Evolutionary conservation across 2,797 vertebrate species (phyloP), one percentile per base, ranked within the genome.

Genomic region (Lophotriccus pileatus): DNA sequence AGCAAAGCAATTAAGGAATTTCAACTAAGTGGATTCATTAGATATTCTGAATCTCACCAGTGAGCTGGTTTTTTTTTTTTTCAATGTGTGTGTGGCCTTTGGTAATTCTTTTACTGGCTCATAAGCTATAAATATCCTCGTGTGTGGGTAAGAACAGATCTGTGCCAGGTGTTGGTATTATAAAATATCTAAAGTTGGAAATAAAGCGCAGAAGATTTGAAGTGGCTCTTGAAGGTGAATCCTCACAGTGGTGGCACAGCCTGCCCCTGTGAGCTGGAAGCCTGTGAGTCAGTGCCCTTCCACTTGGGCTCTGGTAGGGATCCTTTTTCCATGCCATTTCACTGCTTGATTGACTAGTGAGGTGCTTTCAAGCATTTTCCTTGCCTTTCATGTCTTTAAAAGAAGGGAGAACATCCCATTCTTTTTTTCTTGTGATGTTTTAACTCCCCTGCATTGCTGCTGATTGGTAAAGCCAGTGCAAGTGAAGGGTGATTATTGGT

Each of bases 221-320:
- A 39, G 17, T 53, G 36, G 24, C 9, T 5, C 15, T 14, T 50
- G 49, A 49, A 56, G 18, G 37, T 1, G 4, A 39, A 21, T 19
- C 21, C 12, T 32, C 36, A 9, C 14, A 27, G 24, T 20, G 62
- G 43, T n/a, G 32, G 63, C 17, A 28, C 36, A 63, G 0, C 7
- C 10, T 72, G 12, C 44, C 52, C 5, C 67, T 37, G 41, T 27
- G 19, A 19, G 34, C 18, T 55, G 27, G 30, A 28, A 70, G 19
- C 39, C 8, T 3, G 4, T 12, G 47, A 24, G 39, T 12, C 12
- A 4, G 28, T 49, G 55, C 25, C 50, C 23, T 47, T 68, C 30
- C 30, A 3, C 10, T 1, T 5, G 47, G 30, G 34, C 56, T 78
- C 36, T 74, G 62, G 20, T 2, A 0, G 1, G 24, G 50, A 12